Percentiles rank a stretch among this genome's conserved stretches.
These are phyloP conservation scores for Myopa testacea DNA, from an alignment of 2,888 invertebrate genomes.

Conservation along the genomic window DNA sequence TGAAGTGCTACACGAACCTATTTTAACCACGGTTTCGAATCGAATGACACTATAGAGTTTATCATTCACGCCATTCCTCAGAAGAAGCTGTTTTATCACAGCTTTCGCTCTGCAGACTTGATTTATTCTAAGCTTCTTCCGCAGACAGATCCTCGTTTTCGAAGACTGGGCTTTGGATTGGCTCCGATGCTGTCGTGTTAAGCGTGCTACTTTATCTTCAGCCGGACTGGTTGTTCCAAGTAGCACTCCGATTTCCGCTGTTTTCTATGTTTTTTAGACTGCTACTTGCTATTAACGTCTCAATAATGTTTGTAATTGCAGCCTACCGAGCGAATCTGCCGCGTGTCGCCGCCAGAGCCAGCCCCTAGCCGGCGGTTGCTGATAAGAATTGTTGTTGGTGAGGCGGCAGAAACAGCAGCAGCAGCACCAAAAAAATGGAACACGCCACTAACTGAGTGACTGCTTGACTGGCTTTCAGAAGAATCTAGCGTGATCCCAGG, in stretches of 20 bases:
- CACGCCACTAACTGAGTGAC: background rate
- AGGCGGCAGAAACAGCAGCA: background rate
- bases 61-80: background rate
- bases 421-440: background rate
- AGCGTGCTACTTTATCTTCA: too few species aligned
- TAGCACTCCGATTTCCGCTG: background rate
- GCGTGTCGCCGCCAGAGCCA: conserved; percentile 27
- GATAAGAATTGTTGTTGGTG: background rate
- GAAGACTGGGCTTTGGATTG: too few species aligned
- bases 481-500: conserved; percentile 7
- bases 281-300: conserved; percentile 24
- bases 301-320: conserved; percentile 37
- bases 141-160: background rate
- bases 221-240: background rate
- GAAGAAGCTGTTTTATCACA: background rate
- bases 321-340: conserved; percentile 41
- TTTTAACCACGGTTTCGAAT: too few species aligned
- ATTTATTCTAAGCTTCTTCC: background rate
- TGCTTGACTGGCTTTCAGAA: conserved; percentile 7
- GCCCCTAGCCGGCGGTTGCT: conserved; percentile 31
- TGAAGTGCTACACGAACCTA: too few species aligned
- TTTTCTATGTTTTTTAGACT: background rate
- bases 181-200: too few species aligned
- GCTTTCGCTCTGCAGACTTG: background rate
- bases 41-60: too few species aligned